Base-by-base conservation (phyloP, 1,140 invertebrate species). In the Rhagoletis pomonella region DNA sequence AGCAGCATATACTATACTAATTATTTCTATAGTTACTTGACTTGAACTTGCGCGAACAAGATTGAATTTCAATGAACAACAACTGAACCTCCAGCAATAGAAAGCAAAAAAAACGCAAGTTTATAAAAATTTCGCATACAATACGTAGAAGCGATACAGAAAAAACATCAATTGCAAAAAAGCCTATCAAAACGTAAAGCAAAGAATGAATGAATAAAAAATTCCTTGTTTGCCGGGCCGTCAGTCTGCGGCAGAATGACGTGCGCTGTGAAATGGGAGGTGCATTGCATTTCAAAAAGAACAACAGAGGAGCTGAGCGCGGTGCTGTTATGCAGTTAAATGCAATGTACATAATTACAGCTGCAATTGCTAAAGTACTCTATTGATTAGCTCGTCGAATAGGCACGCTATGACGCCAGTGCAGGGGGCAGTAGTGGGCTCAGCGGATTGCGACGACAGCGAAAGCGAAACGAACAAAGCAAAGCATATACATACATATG, bases 381-480 rank as follows among this genome's bases (percentile, higher is more conserved):
- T 81, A 81, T 55, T 55, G 73, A 81, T 55, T 81, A 47, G 47
- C 44, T 81, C 47, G 73, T 81, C 7, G n/a, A 55, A 55, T 55
- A 55, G 73, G 47, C 73, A 5, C 47, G 47, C 73, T 55, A 81
- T 55, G 73, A 81, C 73, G 73, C 73, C 73, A 81, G 19, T 17
- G 12, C 50, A 29, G 73, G 47, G 73, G 47, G 47, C 17, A 19
- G 19, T 81, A 47, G 73, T 50, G 73, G 47, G 17, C 44, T n/a
- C 47, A 55, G 47, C 47, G 19, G 47, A 81, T n/a, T 55, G 47
- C 44, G 73, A 55, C n/a, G 73, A 58, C 73, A 81, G 73, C 73
- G 73, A 81, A 81, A 81, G 73, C 73, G 73, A 81, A 81, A 81
- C 73, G 73, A 81, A 81, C 73, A 81, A 81, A 81, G 73, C 73